These are phyloP conservation scores for Crotalus horridus DNA, from an alignment of 2,113 vertebrate species.

Conservation along the genomic window DNA sequence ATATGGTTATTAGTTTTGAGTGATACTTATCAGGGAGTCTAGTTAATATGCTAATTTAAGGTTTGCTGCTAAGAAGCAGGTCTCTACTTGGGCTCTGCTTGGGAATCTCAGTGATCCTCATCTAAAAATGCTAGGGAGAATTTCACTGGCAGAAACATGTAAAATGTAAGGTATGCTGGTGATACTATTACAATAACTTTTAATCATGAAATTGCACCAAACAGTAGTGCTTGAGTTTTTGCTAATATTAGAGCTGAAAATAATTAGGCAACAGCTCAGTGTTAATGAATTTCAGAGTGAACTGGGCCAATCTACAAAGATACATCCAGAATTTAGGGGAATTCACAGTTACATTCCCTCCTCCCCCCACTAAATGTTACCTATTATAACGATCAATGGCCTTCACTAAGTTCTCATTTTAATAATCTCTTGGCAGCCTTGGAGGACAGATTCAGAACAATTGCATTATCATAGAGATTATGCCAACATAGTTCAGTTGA, in stretches of 20 bases:
- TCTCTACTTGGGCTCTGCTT: not conserved
- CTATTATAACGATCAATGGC: not conserved
- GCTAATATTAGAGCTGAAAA: not conserved
- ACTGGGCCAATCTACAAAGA: not conserved
- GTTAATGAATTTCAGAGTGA: not conserved
- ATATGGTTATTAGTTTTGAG: constrained; percentile 54
- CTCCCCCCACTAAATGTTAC: accelerated
- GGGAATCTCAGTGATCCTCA: not conserved
- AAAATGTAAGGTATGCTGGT: not conserved
- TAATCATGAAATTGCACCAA: not conserved
- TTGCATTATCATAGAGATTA: not conserved
- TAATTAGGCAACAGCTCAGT: not conserved
- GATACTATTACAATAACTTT: not conserved
- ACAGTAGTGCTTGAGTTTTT: not conserved
- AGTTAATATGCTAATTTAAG: not conserved
- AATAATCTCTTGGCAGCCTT: not conserved
- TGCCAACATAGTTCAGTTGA: not conserved
- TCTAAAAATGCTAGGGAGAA: not conserved
- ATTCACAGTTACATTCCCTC: not conserved
- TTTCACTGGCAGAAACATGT: not conserved
- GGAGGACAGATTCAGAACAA: not conserved
- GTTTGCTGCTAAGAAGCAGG: not conserved
- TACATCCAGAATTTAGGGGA: not conserved
- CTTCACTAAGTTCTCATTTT: not conserved
- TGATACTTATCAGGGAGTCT: constrained; percentile 33